Evolutionary conservation across 2,113 vertebrate genomes (phyloP).

Genomic region (Arenaria interpres): DNA sequence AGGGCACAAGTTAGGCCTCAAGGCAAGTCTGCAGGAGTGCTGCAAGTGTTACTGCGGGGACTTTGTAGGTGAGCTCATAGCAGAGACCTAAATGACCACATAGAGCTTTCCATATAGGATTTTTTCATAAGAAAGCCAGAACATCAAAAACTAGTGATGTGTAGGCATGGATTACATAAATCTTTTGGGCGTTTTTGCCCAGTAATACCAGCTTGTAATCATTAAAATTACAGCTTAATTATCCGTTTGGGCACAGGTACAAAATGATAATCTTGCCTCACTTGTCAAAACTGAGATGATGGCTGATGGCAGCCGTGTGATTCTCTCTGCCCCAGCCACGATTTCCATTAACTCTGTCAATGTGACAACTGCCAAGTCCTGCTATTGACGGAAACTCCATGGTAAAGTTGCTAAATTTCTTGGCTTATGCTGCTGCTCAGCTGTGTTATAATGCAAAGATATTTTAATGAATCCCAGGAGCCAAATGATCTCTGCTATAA

Average conservation of each 20-base stretch:
- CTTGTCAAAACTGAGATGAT: slow-evolving; percentile 8
- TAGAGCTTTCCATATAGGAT: not conserved
- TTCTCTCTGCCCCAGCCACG: not conserved
- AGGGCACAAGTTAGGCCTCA: not conserved
- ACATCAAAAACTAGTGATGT: not conserved
- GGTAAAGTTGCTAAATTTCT: not conserved
- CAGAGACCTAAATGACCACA: not conserved
- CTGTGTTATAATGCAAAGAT: not conserved
- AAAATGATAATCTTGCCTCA: not conserved
- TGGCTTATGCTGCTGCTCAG: not conserved
- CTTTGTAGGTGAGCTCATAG: not conserved
- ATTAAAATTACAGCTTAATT: slow-evolving; percentile 8
- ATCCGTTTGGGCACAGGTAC: not conserved
- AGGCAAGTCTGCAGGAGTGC: not conserved
- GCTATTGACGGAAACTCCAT: not conserved
- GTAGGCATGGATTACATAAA: not conserved
- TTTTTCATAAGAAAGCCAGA: not conserved
- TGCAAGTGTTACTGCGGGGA: not conserved
- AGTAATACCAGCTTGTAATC: not conserved
- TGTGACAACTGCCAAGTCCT: not conserved
- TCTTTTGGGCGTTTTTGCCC: not conserved
- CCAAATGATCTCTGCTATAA: not conserved
- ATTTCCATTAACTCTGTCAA: not conserved
- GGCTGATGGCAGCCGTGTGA: not conserved
- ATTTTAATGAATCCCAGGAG: not conserved